phyloP scores from a whole-genome alignment of 64 coral and sea anemone species.

The Trachythela sp. region DNA sequence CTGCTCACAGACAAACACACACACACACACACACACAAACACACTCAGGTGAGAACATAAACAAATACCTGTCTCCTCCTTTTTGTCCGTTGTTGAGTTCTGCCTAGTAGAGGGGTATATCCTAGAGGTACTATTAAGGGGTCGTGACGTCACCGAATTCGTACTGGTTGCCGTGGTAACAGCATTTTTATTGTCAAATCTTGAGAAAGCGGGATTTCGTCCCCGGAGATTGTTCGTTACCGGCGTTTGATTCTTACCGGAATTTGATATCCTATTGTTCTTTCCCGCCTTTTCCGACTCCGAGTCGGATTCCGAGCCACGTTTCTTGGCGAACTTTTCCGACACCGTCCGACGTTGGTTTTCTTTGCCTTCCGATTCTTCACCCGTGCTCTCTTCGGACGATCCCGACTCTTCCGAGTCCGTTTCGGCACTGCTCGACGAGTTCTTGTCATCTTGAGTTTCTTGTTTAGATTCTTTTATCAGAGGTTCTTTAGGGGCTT shows the following conservation, averaged over 20 bases:
- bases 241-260: not conserved
- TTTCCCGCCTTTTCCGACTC: not conserved
- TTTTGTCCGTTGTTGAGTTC: not conserved
- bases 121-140: not conserved
- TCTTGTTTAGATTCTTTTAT: not conserved
- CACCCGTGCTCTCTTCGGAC: not conserved
- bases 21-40: too few species aligned
- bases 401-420: not conserved
- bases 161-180: slow-evolving; percentile 9
- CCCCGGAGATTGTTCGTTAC: slow-evolving; percentile 23
- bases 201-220: not conserved
- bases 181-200: slow-evolving; percentile 7
- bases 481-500: not conserved
- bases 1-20: too few species aligned
- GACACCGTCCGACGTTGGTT: not conserved
- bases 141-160: not conserved
- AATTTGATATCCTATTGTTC: not conserved
- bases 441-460: not conserved
- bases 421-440: not conserved
- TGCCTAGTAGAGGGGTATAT: not conserved
- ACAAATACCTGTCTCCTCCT: not conserved
- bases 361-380: slow-evolving; percentile 10
- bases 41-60: too few species aligned
- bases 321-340: not conserved
- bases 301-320: slow-evolving; percentile 10